Evolutionary conservation across 2,888 invertebrate genomes (phyloP).

Genomic region (Stenolophus ochropezus): DNA sequence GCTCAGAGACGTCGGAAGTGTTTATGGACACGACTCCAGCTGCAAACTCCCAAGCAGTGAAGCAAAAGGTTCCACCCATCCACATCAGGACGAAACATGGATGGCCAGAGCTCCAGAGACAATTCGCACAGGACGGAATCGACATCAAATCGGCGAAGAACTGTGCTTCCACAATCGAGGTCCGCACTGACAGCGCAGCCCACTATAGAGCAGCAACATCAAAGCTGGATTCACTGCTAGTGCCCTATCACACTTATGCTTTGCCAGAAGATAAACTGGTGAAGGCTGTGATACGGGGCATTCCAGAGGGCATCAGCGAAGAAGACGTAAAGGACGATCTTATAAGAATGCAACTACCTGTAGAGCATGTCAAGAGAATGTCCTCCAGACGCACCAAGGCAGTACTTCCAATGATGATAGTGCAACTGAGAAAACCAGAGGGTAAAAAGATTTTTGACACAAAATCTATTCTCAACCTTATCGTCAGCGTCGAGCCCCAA

Average conservation of each 20-base stretch:
- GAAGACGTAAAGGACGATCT: not conserved
- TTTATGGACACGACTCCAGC: not conserved
- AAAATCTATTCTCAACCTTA: not conserved
- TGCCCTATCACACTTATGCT: not conserved
- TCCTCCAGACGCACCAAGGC: not conserved
- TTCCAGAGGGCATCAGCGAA: not conserved
- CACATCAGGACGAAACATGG: not conserved
- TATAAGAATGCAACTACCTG: not conserved
- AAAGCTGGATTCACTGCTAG: not conserved
- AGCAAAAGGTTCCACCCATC: not conserved
- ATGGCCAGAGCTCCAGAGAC: not conserved
- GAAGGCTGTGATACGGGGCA: not conserved
- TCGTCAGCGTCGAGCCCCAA: not conserved
- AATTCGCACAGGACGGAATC: not conserved
- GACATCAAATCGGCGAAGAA: not conserved
- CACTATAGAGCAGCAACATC: not conserved
- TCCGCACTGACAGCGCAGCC: not conserved
- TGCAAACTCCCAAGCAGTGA: not conserved
- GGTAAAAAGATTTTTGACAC: not conserved
- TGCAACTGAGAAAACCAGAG: conserved; percentile 8
- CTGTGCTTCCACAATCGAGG: not conserved
- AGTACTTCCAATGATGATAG: not conserved
- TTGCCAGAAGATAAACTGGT: not conserved
- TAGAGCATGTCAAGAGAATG: not conserved
- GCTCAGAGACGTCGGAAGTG: not conserved